Evolutionary conservation across 2,888 invertebrate species (phyloP), one percentile per base, ranked within the genome.

Genomic region (Ctenicera cuprea): DNA sequence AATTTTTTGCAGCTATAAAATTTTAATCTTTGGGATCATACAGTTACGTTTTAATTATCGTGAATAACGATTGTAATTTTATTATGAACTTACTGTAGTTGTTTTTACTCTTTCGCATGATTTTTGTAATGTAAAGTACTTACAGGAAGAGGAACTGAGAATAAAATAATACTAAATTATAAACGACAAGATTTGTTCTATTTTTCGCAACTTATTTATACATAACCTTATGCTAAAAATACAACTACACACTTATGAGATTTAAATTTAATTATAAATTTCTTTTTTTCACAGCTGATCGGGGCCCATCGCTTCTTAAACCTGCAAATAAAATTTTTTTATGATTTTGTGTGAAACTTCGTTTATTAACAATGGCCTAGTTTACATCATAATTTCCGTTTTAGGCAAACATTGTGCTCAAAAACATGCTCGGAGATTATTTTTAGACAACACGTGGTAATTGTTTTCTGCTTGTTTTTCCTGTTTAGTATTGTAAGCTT

Each of bases 141-240:
- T 11, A 18, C 48, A 48, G 48, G 48, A 48, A 16, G 48, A 16
- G 48, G 16, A 48, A 18, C 16, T n/a, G 26, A 4, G 33, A 14
- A 30, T n/a, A 12, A 30, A 54, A 54, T 30, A 54, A 54, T 14
- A 30, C 30, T 30, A 30, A 54, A 54, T 54, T 26, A 33, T 33
- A 54, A 30, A 54, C 16, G 48, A 7, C 20, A 48, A 48, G 16
- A 11, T 54, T 54, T 54, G 54, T 54, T 54, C 14, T 59, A 38
- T 59, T 37, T 59, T 59, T 38, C 38, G 1, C 3, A 18, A 37
- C 16, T 59, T 59, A 59, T 59, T 59, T 59, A 38, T 59, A 38
- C 18, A 38, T 16, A 38, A 12, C 38, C 38, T 38, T 38, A 38
- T 5, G 37, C 18, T 59, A 59, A 59, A 59, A 59, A 57, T 57